phyloP scores from a whole-genome alignment of 2,888 invertebrate genomes.

The Sylvicola fuscatus region DNA sequence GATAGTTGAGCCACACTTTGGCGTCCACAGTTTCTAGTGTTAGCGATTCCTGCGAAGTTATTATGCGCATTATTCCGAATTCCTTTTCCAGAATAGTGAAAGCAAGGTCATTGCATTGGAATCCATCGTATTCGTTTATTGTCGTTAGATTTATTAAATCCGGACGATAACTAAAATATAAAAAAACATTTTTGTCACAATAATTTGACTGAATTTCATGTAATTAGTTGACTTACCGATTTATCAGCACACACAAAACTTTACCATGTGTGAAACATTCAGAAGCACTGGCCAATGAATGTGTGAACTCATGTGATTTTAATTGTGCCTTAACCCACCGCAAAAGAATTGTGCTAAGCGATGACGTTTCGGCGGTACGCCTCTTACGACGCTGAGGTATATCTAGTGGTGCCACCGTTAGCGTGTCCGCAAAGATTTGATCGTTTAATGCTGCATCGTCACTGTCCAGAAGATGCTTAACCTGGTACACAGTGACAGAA shows the following conservation, averaged over 20 bases:
- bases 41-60: constrained; percentile 51
- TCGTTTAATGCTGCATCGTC: constrained; percentile 42
- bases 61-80: constrained; percentile 70
- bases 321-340: constrained; percentile 24
- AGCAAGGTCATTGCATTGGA: constrained; percentile 55
- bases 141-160: constrained; percentile 61
- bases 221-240: constrained; percentile 14
- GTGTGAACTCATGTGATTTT: constrained; percentile 18
- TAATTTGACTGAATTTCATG: not conserved
- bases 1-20: constrained; percentile 45
- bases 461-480: constrained; percentile 46
- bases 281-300: constrained; percentile 20
- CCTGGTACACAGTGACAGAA: constrained; percentile 57
- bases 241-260: constrained; percentile 22
- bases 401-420: constrained; percentile 43
- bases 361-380: constrained; percentile 15
- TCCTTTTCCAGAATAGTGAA: constrained; percentile 70
- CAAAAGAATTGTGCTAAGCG: constrained; percentile 20
- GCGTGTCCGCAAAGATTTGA: constrained; percentile 26
- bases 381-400: constrained; percentile 26
- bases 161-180: constrained; percentile 54
- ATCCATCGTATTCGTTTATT: constrained; percentile 39
- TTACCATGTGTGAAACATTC: constrained; percentile 24
- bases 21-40: constrained; percentile 19
- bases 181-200: constrained; percentile 1